Base-by-base conservation (phyloP, 2,888 invertebrate genomes). In the Sphecodes monilicornis region DNA sequence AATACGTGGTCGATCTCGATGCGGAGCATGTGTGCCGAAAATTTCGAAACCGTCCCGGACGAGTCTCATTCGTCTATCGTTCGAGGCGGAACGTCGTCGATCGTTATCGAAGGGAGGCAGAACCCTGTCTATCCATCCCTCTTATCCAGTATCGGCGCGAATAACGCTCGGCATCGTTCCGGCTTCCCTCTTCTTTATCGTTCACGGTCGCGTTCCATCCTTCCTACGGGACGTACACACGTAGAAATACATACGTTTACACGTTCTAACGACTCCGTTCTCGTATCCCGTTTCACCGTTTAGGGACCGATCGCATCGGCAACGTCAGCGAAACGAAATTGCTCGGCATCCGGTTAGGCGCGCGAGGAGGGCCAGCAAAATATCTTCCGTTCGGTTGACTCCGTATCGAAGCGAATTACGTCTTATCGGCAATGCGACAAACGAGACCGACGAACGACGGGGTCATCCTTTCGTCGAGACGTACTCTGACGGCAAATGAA, bases 241-340 rank as follows among this genome's bases (percentile, higher is more conserved):
- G 54, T 54, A n/a, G 54, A n/a, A 68, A 68, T 68, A 29, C 60
- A 29, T 39, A 66, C 43, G 43, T 16, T 46, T 70, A 60, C 76
- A 68, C 39, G 68, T 68, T n/a, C 68, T 36, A 68, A 68, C 69
- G 70, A 29, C 29, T 29, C 36, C 46, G 46, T 64, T 66, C 72
- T 32, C 13, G 69, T 43, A 13, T 29, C 41, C 18, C 70, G 26
- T 41, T n/a, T 64, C n/a, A n/a, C 43, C 79, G 81, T 87, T 89
- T 86, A 88, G 86, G 77, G 29, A 54, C 36, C 36, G 57, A 36
- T 81, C 78, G 70, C 69, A 26, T 80, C 78, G 72, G 82, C 91
- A 73, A 82, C 89, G 90, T 91, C 91, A 91, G 91, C 90, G 83
- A 80, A 88, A 90, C 86, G 80, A 89, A 86, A 92, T 91, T 90